Evolutionary conservation across 2,888 invertebrate genomes (phyloP), one percentile per base, ranked within the genome.

Genomic region (Smittia sp.): DNA sequence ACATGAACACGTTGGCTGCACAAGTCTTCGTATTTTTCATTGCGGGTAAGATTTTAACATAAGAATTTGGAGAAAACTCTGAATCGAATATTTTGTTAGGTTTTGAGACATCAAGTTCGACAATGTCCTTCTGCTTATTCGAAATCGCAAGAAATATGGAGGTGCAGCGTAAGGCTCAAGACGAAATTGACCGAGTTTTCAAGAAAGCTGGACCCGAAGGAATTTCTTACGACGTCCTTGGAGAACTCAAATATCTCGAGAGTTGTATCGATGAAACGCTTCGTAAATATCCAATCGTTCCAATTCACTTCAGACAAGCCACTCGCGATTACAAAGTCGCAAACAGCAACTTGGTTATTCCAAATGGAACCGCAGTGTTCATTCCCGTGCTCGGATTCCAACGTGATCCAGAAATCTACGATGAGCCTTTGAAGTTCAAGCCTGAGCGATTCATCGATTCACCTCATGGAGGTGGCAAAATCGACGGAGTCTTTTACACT

Each of bases 11-110:
- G 74, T 70, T 78, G 1, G 74, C 76, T 11, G 76, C 77, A 0
- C 78, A 78, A 68, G 75, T 75, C 3, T 74, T 76, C 18, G 9
- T 75, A 9, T 76, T 77, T 68, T 75, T 75, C 24, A 20, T 76
- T 18, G 77, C 75, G 7, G 77, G 77, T 63, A 46, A 46, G 68
- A 41, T 20, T 67, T 24, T 67, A 22, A 74, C n/a, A n/a, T n/a
- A n/a, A n/a, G n/a, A n/a, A n/a, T n/a, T n/a, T n/a, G n/a, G n/a
- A 2, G 1, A 11, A n/a, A 11, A 27, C 7, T n/a, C 25, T 32
- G 15, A 67, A 20, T 3, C 27, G 7, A n/a, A 38, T 18, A n/a
- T 38, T n/a, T n/a, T n/a, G 70, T 20, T 41, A 41, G 69, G 69
- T 15, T 76, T 75, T 27, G 77, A 77, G 6, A 75, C 75, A 46